Evolutionary conservation across 1,140 invertebrate species (phyloP).

Genomic region (Drosophila guanche): DNA sequence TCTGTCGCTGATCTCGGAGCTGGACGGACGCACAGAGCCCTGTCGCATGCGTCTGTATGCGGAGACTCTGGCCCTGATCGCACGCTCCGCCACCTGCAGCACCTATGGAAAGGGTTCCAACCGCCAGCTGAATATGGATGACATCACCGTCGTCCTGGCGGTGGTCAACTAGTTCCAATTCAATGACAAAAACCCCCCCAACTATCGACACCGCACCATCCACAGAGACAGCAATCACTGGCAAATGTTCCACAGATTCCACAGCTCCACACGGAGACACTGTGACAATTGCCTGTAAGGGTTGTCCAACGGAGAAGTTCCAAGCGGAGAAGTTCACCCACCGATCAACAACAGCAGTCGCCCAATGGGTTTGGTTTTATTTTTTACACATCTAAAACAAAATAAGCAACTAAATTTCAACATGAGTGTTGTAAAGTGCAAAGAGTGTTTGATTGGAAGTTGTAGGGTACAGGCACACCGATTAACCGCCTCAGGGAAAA

Average conservation of each 20-base stretch:
- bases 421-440: neutral
- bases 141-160: slow-evolving; percentile 97
- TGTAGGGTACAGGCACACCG: no score
- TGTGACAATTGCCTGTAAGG: slow-evolving; percentile 32
- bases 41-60: slow-evolving; percentile 92
- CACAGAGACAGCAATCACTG: neutral
- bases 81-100: slow-evolving; percentile 96
- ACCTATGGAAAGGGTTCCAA: slow-evolving; percentile 94
- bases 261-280: neutral
- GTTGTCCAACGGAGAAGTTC: neutral
- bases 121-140: slow-evolving; percentile 95
- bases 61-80: slow-evolving; percentile 96
- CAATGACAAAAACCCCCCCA: neutral
- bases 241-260: neutral
- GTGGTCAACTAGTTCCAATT: no score
- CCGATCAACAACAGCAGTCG: no score
- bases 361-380: no score
- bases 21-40: slow-evolving; percentile 87
- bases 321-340: no score
- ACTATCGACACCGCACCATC: neutral
- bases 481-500: no score
- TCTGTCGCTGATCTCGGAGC: slow-evolving; percentile 68
- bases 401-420: neutral
- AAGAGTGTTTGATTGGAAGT: no score
- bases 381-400: neutral